Evolutionary conservation across 1,140 invertebrate genomes (phyloP).

Genomic region (Heliothis subflexa): DNA sequence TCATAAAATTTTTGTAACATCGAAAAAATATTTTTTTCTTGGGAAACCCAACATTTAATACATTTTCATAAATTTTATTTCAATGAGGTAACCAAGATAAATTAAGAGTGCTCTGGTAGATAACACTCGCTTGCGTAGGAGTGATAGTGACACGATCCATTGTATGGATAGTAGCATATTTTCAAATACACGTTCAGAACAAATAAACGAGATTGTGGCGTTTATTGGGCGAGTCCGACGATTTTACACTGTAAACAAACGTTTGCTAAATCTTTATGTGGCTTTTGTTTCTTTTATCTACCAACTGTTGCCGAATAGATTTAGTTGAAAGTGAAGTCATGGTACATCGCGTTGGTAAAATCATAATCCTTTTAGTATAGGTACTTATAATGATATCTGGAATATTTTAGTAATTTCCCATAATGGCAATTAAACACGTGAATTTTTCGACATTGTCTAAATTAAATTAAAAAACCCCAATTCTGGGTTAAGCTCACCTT

Average conservation of each 20-base stretch:
- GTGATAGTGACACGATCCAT: conserved; percentile 19
- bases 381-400: too few relatives aligned
- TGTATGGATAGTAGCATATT: conserved; percentile 23
- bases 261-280: conserved; percentile 3
- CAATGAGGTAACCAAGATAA: background rate
- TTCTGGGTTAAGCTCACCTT: too few relatives aligned
- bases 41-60: background rate
- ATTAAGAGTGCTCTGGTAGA: background rate
- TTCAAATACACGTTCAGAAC: conserved; percentile 27
- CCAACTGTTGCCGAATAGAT: background rate
- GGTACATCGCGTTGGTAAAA: background rate
- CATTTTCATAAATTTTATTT: too few relatives aligned
- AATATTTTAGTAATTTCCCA: too few relatives aligned
- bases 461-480: background rate
- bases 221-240: conserved; percentile 24
- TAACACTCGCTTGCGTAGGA: background rate
- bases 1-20: too few relatives aligned
- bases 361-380: background rate
- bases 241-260: conserved; percentile 33
- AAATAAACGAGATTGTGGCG: conserved; percentile 27
- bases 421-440: too few relatives aligned
- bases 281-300: conserved; percentile 13
- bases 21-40: too few relatives aligned
- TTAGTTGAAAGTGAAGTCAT: background rate
- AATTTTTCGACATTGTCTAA: too few relatives aligned